A percentile compares a stretch with the other conserved stretches of the same genome.
Conservation (phyloP, 2,113 vertebrate genomes). For the Numenius arquata region DNA sequence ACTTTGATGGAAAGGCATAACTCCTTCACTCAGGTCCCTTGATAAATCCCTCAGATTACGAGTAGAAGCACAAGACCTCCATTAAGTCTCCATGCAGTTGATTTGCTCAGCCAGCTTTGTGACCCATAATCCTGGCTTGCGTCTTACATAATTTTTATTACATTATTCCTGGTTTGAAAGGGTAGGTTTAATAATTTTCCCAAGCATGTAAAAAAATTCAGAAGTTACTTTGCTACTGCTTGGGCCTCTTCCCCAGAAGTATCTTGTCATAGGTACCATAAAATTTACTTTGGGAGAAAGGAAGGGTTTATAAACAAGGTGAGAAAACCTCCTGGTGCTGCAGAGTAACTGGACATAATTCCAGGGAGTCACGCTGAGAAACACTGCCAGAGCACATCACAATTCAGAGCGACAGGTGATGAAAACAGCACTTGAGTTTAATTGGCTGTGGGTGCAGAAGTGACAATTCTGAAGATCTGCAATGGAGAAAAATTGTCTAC, state of each 20-base stretch:
- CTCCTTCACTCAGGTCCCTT: neutral
- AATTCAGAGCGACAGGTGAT: neutral
- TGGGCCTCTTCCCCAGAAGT: neutral
- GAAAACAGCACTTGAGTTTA: neutral
- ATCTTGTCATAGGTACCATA: neutral
- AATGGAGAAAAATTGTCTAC: neutral
- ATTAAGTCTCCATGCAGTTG: neutral
- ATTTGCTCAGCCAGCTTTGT: neutral
- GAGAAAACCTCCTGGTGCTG: neutral
- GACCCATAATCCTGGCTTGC: neutral
- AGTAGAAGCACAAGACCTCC: neutral
- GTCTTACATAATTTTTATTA: neutral
- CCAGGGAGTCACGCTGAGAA: neutral
- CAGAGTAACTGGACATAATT: neutral
- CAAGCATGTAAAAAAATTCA: neutral
- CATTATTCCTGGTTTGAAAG: neutral
- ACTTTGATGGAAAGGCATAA: neutral
- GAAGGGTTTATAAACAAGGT: neutral
- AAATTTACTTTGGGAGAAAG: neutral
- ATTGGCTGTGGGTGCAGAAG: neutral
- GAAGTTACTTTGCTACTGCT: neutral
- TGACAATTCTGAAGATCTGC: neutral
- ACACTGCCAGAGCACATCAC: neutral
- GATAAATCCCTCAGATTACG: neutral
- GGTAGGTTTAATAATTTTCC: neutral